These are phyloP conservation scores for Syrrhaptes paradoxus DNA, from an alignment of 2,113 vertebrate species.

Conservation along the genomic window DNA sequence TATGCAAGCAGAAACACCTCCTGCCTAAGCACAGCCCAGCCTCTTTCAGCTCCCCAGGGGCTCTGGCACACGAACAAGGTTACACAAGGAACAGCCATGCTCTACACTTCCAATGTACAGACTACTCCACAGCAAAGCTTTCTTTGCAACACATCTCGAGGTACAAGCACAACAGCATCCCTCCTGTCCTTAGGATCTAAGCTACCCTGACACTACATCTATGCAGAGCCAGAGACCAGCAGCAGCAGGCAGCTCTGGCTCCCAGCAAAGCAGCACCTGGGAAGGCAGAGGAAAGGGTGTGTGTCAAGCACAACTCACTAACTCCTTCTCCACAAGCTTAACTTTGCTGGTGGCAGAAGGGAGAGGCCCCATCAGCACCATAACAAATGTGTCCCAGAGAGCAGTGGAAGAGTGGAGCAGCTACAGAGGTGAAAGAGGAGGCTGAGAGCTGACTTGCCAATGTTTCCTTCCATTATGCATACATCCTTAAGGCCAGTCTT, in stretches of 20 bases:
- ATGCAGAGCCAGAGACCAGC: background rate
- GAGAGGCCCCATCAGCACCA: background rate
- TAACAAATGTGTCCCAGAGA: accelerated
- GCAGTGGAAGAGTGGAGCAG: background rate
- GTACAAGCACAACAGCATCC: accelerated
- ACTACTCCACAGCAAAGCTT: background rate
- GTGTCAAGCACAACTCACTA: background rate
- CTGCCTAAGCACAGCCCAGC: background rate
- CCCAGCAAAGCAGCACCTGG: background rate
- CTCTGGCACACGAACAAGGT: background rate
- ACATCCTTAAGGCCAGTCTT: background rate
- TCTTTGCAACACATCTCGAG: background rate
- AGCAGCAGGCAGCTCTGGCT: background rate
- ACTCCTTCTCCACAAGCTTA: background rate
- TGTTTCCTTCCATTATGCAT: background rate
- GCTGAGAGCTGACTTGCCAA: background rate
- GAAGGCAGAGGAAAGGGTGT: background rate
- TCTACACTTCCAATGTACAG: background rate
- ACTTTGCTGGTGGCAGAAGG: background rate
- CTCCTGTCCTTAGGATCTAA: background rate
- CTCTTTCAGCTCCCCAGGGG: background rate
- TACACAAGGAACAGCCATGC: accelerated
- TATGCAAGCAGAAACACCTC: background rate
- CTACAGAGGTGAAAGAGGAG: background rate
- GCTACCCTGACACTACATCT: background rate